Evolutionary conservation across 2,888 invertebrate species (phyloP), one percentile per base, ranked within the genome.

Genomic region (Cloeon dipterum): DNA sequence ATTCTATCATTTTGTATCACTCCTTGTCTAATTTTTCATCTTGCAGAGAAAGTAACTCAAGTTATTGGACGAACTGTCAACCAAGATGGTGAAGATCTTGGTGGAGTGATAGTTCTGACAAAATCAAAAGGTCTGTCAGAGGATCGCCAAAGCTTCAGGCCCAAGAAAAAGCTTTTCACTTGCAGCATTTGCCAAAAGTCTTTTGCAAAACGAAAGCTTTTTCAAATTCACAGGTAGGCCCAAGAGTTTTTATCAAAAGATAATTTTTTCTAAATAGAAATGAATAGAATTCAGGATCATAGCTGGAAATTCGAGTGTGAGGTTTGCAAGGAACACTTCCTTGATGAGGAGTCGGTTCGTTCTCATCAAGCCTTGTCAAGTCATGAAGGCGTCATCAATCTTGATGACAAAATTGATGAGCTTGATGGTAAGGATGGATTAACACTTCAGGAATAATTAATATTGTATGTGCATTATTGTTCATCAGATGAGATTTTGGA

Each of bases 31-130:
- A 10, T 21, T 5, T 8, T 21, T 10, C 5, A 21, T 10, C n/a
- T 29, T 14, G 29, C 29, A 7, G 16, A 7, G 5, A 16, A 5
- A 11, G 29, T n/a, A n/a, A 29, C n/a, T 7, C 58, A 73, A 53
- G 59, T 74, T 20, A 75, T 76, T 41, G 75, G 75, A 0, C 71
- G 71, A 46, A 53, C 74, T 42, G 71, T 72, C 52, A 61, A 65
- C 17, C 62, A 67, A 3, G 61, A 66, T 43, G 68, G 68, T 3
- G 58, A 61, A 45, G 59, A 65, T 50, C 49, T 65, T 35, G 74
- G 71, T 1, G 70, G 74, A 49, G 56, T 70, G 2, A 65, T 74
- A 8, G 60, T 71, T 13, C 61, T 71, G 3, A 65, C 66, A 41
- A 63, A 61, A 44, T 43, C 43, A 20, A 51, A 50, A 41, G 64